A percentile compares a stretch with the other conserved stretches of the same genome.
Conservation (phyloP, 2,888 invertebrate species). For the Hypomecis atomaria region DNA sequence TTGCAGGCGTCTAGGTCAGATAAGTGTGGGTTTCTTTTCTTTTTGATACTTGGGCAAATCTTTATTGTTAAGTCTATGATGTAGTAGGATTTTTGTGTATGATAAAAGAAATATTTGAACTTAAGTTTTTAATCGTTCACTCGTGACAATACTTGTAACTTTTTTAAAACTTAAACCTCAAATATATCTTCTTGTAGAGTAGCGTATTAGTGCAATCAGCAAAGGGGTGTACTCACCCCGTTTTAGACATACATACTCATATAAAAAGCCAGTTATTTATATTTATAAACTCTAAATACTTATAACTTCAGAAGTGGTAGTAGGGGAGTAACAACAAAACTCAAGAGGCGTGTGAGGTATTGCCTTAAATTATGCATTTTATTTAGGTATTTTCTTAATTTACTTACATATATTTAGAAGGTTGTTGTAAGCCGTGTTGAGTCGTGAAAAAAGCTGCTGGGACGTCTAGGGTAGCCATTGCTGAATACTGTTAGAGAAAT, state of each 20-base stretch:
- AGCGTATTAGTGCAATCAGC: too few relatives aligned
- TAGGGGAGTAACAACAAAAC: background rate
- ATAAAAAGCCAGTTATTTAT: too few relatives aligned
- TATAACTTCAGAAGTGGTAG: background rate
- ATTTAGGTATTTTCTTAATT: constrained; percentile 1
- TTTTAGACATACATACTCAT: too few relatives aligned
- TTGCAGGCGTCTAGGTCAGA: constrained; percentile 35
- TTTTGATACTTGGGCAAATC: constrained; percentile 24
- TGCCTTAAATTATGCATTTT: constrained; percentile 1
- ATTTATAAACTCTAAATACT: too few relatives aligned
- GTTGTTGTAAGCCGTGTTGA: constrained; percentile 25
- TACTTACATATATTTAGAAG: constrained; percentile 22
- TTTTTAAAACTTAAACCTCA: too few relatives aligned
- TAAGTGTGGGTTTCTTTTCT: constrained; percentile 35
- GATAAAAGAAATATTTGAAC: background rate
- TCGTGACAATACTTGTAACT: too few relatives aligned
- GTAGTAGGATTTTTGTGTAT: constrained; percentile 5
- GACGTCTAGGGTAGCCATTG: constrained; percentile 28
- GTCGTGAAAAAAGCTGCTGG: constrained; percentile 26
- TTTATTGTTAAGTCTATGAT: constrained; percentile 15
- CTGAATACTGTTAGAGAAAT: constrained; percentile 29
- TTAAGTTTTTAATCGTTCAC: too few relatives aligned
- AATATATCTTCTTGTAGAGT: too few relatives aligned
- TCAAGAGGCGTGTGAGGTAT: constrained; percentile 1
- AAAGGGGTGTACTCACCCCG: too few relatives aligned